Evolutionary conservation across 2,113 vertebrate species (phyloP), one percentile per base, ranked within the genome.

Genomic region (Potamarius usumacintae): DNA sequence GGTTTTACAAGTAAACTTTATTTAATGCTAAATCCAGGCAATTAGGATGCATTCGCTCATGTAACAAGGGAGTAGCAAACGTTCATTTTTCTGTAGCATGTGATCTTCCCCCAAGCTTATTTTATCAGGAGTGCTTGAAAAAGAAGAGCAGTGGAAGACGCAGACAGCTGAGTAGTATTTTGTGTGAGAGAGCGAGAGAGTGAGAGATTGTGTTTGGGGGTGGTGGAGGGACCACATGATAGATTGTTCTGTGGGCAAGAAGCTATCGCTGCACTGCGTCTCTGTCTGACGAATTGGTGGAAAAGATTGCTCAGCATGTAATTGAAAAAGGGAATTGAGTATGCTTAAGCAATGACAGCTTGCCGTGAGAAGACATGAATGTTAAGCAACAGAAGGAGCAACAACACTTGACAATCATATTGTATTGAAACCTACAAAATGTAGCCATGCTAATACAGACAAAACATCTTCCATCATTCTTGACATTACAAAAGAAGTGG

Each of bases 1-100:
- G 42, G 27, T 84, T 89, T 85, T 63, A 14, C 62, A 89, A 74
- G 82, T 69, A 91, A 77, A 82, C 87, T 87, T 92, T 82, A 87
- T 91, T 90, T 82, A 60, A 17, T 57, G 78, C 34, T 25, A 87
- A 80, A 20, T 20, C 84, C 88, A 69, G 83, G 84, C 89, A 89
- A 88, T 90, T 92, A 91, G 82, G 82, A 88, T 67, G 62, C 50
- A 76, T 55, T 42, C 83, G 11, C 86, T 88, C 90, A 87, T 52
- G 67, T 86, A 89, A 91, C 58, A 42, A 67, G 62, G 78, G 34
- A 85, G 89, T 84, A 87, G 79, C 84, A 90, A 88, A 88, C 52
- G 71, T 89, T 91, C 82, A 87, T 62, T 60, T 78, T 57, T 87
- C 72, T 85, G 17, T 58, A 58, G 84, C 86, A 62, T 90, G 71